These are phyloP conservation scores for Daboia siamensis DNA, from an alignment of 2,113 vertebrate genomes.

Conservation along the genomic window DNA sequence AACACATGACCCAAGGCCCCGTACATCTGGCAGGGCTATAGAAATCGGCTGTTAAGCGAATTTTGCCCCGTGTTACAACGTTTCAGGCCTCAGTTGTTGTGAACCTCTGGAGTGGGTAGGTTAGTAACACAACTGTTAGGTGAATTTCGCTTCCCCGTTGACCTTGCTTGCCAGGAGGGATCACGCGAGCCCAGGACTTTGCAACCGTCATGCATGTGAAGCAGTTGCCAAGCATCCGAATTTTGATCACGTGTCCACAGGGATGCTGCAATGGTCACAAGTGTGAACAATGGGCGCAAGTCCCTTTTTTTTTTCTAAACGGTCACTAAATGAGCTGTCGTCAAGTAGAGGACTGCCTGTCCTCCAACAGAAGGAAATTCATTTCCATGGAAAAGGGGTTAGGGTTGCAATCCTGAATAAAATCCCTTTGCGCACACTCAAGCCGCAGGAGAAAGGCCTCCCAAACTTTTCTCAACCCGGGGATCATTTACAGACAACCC, in stretches of 20 bases:
- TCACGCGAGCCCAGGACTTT: no score
- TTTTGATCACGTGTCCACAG: neutral
- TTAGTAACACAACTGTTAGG: neutral
- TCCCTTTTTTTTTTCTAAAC: neutral
- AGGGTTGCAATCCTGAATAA: neutral
- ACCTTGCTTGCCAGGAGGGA: neutral
- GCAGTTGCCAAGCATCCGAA: neutral
- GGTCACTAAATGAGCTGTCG: neutral
- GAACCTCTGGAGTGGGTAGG: neutral
- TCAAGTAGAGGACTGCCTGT: neutral
- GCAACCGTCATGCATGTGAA: neutral
- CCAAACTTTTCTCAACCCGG: neutral
- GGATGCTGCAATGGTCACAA: neutral
- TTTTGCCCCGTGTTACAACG: no score
- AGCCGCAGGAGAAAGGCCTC: neutral
- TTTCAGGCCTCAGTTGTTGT: neutral
- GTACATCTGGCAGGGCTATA: no score
- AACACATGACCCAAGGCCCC: neutral
- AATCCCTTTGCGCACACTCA: no score
- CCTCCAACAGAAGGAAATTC: neutral
- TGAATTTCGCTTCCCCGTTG: neutral
- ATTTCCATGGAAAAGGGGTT: neutral
- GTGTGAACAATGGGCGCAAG: neutral
- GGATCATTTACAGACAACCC: neutral
- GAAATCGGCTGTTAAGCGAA: no score